Base-by-base conservation (phyloP, 1,140 invertebrate genomes). In the Leptonema lineaticorne region DNA sequence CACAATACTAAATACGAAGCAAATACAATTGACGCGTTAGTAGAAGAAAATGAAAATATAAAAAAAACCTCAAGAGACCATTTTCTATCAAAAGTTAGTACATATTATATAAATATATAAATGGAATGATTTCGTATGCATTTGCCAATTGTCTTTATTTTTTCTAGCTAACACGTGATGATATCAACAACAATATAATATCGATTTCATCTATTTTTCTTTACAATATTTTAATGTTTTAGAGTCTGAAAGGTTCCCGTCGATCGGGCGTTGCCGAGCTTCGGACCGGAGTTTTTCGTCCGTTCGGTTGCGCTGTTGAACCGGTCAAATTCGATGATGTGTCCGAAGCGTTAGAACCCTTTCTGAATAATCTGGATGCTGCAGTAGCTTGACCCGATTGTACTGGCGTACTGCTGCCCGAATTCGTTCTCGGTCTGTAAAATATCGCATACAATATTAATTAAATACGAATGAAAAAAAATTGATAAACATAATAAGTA, bases 391-490 rank as follows among this genome's bases (percentile, higher is more conserved):
- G 82, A 7, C 85, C 86, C 18, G 87, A 80, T 8, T 87, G 84
- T 66, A 89, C 82, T 30, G 88, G 88, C 1, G 88, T 90, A 63
- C 86, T 87, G 29, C 87, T 88, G 20, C 88, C 87, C 1, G 88
- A 89, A 37, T 88, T 86, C 74, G 88, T 89, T 78, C 87, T 82
- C 77, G 88, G 86, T 77, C 88, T 88, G 76, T 69, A 24, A 62
- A 20, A 62, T 75, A 56, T 67, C 69, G 63, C 28, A 73, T 69
- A 72, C 64, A 73, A 64, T 62, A 69, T 68, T 24, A 72, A 71
- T n/a, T 29, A 45, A 57, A 68, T 22, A 59, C 26, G 28, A 30
- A 45, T 70, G 37, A 62, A 29, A 48, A 45, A n/a, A n/a, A n/a
- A n/a, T n/a, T n/a, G n/a, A n/a, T n/a, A n/a, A n/a, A n/a, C n/a